Base-by-base conservation (phyloP, 2,888 invertebrate genomes). In the Callyntrura guangdongensis region DNA sequence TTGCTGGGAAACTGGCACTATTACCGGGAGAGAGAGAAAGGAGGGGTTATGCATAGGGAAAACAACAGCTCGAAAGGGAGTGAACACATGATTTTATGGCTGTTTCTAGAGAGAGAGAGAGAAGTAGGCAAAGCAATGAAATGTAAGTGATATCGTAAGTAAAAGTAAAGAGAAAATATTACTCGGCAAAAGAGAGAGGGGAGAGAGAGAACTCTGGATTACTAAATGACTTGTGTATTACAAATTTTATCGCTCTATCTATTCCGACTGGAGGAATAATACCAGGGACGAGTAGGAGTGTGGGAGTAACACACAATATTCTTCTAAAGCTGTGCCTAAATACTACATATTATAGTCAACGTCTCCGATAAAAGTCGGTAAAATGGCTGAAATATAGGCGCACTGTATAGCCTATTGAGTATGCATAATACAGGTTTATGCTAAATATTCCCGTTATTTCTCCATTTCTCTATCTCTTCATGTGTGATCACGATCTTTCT, bases 221-320 rank as follows among this genome's bases (percentile, higher is more conserved):
- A 85, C 22, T 67, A 84, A 85, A 85, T 74, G 85, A 85, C 85
- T 85, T 85, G 69, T 83, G 83, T 61, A 67, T 47, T 82, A 82
- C 82, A 82, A 82, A 79, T 79, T 79, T 79, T 79, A 79, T 79
- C 79, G 79, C 12, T 79, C 79, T 79, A 74, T 74, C 49, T 74
- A 47, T 74, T n/a, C 45, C 25, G 45, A n/a, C 14, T 36, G 12
- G 36, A 36, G 45, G 20, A 47, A 47, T 74, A 49, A 49, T 61
- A 49, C 47, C 74, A 49, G 11, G 22, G 20, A 27, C 9, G 20
- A 47, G n/a, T n/a, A n/a, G 11, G 11, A 69, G 69, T 14, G 14
- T 12, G 47, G 12, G 2, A 20, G 49, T 49, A 61, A 20, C 22
- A 61, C 61, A 61, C 22, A 22, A 6, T 17, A 61, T 20, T 20